Evolutionary conservation across 2,888 invertebrate species (phyloP).

Genomic region (Trichogramma dendrolimi): DNA sequence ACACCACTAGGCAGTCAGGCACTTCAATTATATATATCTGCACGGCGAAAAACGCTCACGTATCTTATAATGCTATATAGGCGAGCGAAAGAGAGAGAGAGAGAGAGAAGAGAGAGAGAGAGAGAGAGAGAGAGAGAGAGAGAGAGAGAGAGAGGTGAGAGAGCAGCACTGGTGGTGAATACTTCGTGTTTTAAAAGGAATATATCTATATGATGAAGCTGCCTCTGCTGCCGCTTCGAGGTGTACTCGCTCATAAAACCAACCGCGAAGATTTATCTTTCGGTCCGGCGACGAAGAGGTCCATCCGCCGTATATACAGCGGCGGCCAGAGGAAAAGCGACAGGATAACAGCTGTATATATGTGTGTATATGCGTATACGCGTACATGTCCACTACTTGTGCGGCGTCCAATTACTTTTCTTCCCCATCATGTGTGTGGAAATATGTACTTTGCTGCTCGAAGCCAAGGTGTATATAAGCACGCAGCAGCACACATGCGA

Average conservation of each 20-base stretch:
- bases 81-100: not conserved
- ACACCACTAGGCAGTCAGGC: constrained; percentile 6
- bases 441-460: constrained; percentile 38
- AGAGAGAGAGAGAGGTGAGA: constrained; percentile 3
- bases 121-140: not conserved
- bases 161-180: constrained; percentile 8
- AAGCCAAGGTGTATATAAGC: constrained; percentile 6
- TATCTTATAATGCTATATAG: too few relatives aligned
- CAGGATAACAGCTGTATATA: constrained; percentile 42
- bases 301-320: constrained; percentile 25
- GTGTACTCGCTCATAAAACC: constrained; percentile 36
- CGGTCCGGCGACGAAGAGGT: constrained; percentile 33
- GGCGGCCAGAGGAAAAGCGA: constrained; percentile 31
- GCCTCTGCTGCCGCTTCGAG: constrained; percentile 12
- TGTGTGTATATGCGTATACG: constrained; percentile 23
- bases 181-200: constrained; percentile 29
- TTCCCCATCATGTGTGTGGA: constrained; percentile 34
- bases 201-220: constrained; percentile 17
- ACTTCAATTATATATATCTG: constrained; percentile 28
- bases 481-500: too few relatives aligned
- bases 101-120: not conserved
- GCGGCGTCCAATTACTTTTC: constrained; percentile 44
- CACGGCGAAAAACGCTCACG: not conserved
- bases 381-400: constrained; percentile 26
- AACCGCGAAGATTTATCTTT: constrained; percentile 44